Evolutionary conservation across 2,113 vertebrate genomes (phyloP).

Genomic region (Varanus salvator): DNA sequence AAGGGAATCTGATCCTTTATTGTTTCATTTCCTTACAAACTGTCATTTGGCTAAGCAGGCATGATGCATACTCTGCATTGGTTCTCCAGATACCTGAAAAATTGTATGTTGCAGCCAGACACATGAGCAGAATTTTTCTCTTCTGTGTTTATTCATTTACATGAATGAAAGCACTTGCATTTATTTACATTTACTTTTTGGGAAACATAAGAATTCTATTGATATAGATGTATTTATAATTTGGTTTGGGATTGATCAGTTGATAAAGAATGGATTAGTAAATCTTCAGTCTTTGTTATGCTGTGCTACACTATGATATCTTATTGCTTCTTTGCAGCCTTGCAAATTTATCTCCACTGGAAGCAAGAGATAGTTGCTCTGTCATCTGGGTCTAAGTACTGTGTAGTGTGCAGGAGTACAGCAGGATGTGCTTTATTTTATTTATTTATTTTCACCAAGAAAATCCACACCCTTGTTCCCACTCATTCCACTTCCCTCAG

Average conservation of each 20-base stretch:
- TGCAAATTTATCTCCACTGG: background rate
- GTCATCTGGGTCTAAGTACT: background rate
- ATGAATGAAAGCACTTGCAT: background rate
- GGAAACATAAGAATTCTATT: background rate
- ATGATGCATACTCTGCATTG: background rate
- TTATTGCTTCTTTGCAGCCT: background rate
- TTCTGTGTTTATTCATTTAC: slow-evolving; percentile 9
- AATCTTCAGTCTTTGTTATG: background rate
- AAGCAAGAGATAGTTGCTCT: background rate
- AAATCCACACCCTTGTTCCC: too few relatives aligned
- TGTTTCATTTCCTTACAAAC: slow-evolving; percentile 3
- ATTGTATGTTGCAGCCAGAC: background rate
- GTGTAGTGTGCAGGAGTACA: background rate
- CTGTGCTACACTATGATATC: background rate
- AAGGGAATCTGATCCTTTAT: background rate
- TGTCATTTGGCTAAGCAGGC: background rate
- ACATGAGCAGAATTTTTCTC: background rate
- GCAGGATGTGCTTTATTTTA: background rate
- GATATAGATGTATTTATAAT: background rate
- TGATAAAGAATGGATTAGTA: background rate
- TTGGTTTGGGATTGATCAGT: background rate
- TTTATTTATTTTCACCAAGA: too few relatives aligned
- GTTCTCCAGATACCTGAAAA: slow-evolving; percentile 3
- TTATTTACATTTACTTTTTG: background rate
- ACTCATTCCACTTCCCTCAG: too few relatives aligned